phyloP scores from a whole-genome alignment of 2,113 vertebrate genomes.

The Spermophilus dauricus region DNA sequence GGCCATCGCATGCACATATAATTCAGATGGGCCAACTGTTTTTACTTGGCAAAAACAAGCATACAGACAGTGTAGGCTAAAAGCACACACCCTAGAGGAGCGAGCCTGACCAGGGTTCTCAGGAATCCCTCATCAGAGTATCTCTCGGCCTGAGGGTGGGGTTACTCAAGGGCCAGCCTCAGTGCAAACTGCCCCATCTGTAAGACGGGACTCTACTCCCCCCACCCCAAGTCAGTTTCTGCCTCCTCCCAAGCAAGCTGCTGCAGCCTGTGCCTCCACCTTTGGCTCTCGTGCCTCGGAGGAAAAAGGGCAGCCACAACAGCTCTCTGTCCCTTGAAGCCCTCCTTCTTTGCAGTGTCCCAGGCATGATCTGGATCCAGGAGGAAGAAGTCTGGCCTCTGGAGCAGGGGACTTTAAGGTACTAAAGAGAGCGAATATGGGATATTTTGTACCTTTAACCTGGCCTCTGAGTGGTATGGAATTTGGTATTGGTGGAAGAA shows the following conservation, averaged over 20 bases:
- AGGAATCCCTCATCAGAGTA: background rate
- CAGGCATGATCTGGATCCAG: conserved; percentile 54
- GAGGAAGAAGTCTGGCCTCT: conserved; percentile 59
- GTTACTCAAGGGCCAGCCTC: background rate
- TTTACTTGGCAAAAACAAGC: background rate
- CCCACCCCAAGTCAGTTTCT: background rate
- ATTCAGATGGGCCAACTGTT: background rate
- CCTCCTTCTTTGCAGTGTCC: conserved; percentile 13
- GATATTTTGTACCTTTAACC: conserved; percentile 82
- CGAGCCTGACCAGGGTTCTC: background rate
- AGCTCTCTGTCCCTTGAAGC: conserved; percentile 19
- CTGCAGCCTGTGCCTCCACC: background rate
- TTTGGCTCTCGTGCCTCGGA: background rate
- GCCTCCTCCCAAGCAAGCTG: background rate
- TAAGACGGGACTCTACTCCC: background rate
- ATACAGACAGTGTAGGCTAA: background rate
- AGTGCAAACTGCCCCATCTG: background rate
- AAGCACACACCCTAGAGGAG: fast-evolving
- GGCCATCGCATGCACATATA: fast-evolving
- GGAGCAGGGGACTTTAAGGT: conserved; percentile 52
- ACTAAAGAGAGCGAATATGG: conserved; percentile 66
- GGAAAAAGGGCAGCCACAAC: background rate
- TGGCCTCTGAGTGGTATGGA: conserved; percentile 83
- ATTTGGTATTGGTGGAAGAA: conserved; percentile 82
- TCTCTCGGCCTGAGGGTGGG: background rate